Evolutionary conservation across 2,888 invertebrate species (phyloP).

Genomic region (Trachelus troglodyta): DNA sequence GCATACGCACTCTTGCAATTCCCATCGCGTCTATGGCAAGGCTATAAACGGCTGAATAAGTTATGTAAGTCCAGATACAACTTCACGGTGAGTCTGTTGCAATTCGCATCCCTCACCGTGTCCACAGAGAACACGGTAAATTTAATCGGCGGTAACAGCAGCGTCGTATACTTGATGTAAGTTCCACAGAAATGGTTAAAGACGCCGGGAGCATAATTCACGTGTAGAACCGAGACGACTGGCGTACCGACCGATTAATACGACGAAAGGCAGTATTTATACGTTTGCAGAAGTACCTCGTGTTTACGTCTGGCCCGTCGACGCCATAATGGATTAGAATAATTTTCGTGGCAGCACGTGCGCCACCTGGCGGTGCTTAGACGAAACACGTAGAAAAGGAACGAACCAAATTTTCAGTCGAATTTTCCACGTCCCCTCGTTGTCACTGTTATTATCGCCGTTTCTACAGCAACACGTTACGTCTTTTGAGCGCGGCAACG

Average conservation of each 20-base stretch:
- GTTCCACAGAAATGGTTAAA: neutral
- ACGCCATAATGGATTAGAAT: neutral
- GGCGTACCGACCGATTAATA: neutral
- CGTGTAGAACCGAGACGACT: neutral
- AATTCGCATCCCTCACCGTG: too few species aligned
- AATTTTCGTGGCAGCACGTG: neutral
- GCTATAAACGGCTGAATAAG: neutral
- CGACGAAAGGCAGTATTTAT: neutral
- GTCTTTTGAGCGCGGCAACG: conserved; percentile 16
- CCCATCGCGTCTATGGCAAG: neutral
- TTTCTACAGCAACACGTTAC: conserved; percentile 34
- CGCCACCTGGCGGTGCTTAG: neutral
- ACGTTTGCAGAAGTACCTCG: neutral
- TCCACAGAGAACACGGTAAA: neutral
- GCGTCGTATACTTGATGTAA: neutral
- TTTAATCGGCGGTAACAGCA: neutral
- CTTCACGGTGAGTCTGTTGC: too few species aligned
- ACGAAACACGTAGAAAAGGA: neutral
- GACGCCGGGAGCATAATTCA: neutral
- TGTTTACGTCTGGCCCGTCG: neutral
- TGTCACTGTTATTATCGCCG: conserved; percentile 2
- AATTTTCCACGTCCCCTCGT: neutral
- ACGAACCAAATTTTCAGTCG: neutral
- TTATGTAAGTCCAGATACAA: neutral
- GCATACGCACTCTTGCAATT: neutral